Evolutionary conservation across 2,888 invertebrate species (phyloP).

Genomic region (Mesoligia furuncula): DNA sequence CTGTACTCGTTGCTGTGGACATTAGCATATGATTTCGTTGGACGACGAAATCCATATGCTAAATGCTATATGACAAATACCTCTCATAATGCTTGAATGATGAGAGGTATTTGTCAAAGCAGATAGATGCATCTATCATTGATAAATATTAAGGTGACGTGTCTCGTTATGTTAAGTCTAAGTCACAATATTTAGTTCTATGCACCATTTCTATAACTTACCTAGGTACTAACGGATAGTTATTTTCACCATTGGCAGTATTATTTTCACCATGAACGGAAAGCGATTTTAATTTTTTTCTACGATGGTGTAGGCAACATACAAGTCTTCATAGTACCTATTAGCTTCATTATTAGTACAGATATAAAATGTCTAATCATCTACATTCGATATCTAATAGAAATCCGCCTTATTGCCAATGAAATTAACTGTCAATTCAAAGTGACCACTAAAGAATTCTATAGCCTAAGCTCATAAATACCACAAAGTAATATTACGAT

Average conservation of each 20-base stretch:
- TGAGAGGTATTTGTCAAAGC: background rate
- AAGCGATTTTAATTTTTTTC: background rate
- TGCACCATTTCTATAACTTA: background rate
- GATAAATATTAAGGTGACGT: background rate
- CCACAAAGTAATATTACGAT: constrained; percentile 34
- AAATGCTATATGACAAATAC: too few species aligned
- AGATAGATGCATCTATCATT: background rate
- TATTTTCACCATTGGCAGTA: background rate
- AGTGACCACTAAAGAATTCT: constrained; percentile 19
- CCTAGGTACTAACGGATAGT: background rate
- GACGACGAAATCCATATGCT: too few species aligned
- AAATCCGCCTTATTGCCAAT: constrained; percentile 5
- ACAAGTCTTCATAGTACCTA: background rate
- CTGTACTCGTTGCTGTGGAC: constrained; percentile 12
- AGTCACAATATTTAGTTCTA: background rate
- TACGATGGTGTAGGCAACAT: too few species aligned
- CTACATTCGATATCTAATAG: background rate
- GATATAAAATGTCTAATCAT: background rate
- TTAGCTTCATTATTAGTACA: background rate
- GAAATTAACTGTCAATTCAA: constrained; percentile 10
- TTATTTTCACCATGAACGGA: background rate
- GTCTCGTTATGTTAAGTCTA: too few species aligned
- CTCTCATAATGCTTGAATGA: too few species aligned
- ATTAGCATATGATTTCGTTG: background rate
- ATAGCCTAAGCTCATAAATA: constrained; percentile 11